Evolutionary conservation across 1,140 invertebrate species (phyloP), one percentile per base, ranked within the genome.

Genomic region (Trichogramma pretiosum): DNA sequence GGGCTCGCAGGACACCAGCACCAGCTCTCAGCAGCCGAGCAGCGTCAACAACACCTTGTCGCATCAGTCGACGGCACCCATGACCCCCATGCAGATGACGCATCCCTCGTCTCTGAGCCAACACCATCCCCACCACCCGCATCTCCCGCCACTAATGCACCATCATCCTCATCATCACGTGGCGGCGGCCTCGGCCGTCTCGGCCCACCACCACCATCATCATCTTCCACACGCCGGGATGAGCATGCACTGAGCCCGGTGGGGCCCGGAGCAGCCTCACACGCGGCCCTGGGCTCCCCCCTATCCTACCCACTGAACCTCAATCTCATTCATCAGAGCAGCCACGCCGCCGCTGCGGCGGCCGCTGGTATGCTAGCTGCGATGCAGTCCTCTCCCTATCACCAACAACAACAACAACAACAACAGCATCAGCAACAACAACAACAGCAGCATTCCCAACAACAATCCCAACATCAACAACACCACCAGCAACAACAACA

Each of bases 161-260:
- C 68, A 67, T 64, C 67, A 66, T 49, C 68, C 68, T 60, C 69
- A 68, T 59, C 62, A 64, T 55, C 67, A 64, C 56, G 41, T 41
- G 36, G 43, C 28, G 43, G 43, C 43, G 36, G 48, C 41, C 39
- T 39, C 47, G 22, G 46, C 46, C 43, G 45, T 47, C 44, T 47
- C 50, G 45, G 44, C 50, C 33, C 68, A 67, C 65, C 67, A 67
- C 52, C 68, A 71, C 61, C 67, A 68, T 64, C 62, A 64, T 57
- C 68, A 65, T 57, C 62, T 65, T 59, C 68, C 66, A 49, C 69
- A 69, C 69, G 68, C 67, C 64, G 69, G 68, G 69, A 70, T 72
- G 73, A 77, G 77, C 76, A 77, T 79, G 74, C 68, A 74, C 67
- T 74, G 71, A 72, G 71, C 64, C 65, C 63, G 70, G 72, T 74